phyloP scores from a whole-genome alignment of 2,113 vertebrate genomes.

The Dermatemys mawii region DNA sequence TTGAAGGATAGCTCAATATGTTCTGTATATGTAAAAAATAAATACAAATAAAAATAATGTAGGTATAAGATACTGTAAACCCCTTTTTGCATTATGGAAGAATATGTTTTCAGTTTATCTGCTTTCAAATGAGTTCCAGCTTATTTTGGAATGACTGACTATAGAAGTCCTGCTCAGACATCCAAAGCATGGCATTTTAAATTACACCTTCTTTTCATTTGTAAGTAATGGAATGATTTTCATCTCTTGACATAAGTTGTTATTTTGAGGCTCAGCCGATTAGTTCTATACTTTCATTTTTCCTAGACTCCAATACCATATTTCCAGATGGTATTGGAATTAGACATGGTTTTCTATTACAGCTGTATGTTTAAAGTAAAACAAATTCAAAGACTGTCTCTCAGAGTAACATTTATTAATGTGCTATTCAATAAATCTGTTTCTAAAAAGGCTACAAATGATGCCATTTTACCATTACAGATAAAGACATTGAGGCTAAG shows the following conservation, averaged over 20 bases:
- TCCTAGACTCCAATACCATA: neutral
- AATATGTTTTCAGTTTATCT: neutral
- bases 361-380: neutral
- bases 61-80: fast-evolving
- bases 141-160: neutral
- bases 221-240: neutral
- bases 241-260: neutral
- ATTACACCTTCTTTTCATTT: neutral
- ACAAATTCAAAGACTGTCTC: neutral
- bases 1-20: neutral
- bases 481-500: neutral
- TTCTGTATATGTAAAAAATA: neutral
- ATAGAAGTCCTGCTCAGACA: neutral
- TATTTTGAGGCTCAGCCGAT: neutral
- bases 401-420: neutral
- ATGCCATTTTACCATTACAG: neutral
- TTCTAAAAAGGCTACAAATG: neutral
- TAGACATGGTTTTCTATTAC: neutral
- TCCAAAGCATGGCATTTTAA: neutral
- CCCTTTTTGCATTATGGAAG: neutral
- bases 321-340: neutral
- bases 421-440: neutral
- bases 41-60: neutral
- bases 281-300: neutral
- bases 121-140: neutral